A percentile compares a stretch with the other conserved stretches of the same genome.
Conservation (phyloP, 2,113 vertebrate genomes). For the Vanacampus margaritifer region DNA sequence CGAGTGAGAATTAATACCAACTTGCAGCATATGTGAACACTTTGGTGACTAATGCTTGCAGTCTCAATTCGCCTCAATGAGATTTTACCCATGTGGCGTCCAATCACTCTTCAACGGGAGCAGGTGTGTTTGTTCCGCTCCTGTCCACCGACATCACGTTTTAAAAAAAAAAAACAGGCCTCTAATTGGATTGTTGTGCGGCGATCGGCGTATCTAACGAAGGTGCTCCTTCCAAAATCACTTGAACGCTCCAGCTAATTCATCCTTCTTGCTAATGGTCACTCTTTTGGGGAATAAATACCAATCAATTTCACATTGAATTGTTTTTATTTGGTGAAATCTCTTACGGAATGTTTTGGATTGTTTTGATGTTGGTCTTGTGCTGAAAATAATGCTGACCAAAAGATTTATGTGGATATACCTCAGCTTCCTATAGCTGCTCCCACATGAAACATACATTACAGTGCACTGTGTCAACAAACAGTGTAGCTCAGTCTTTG, state of each 20-base stretch:
- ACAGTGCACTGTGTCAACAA: too few species aligned
- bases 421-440: too few species aligned
- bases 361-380: too few species aligned
- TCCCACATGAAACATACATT: too few species aligned
- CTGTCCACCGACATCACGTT: neutral
- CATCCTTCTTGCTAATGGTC: neutral
- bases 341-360: too few species aligned
- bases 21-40: neutral
- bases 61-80: neutral
- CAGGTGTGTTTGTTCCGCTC: neutral
- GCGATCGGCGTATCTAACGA: neutral
- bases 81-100: neutral
- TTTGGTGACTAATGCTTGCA: neutral
- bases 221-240: neutral
- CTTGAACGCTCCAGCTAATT: neutral
- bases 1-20: neutral
- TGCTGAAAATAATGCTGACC: too few species aligned
- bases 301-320: too few species aligned
- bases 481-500: too few species aligned
- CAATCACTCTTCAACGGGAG: neutral
- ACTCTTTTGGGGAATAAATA: neutral
- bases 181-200: neutral
- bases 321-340: too few species aligned
- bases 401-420: too few species aligned
- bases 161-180: neutral